These are phyloP conservation scores for Epinephelus malabaricus DNA, from an alignment of 2,797 vertebrate genomes.

Conservation along the genomic window DNA sequence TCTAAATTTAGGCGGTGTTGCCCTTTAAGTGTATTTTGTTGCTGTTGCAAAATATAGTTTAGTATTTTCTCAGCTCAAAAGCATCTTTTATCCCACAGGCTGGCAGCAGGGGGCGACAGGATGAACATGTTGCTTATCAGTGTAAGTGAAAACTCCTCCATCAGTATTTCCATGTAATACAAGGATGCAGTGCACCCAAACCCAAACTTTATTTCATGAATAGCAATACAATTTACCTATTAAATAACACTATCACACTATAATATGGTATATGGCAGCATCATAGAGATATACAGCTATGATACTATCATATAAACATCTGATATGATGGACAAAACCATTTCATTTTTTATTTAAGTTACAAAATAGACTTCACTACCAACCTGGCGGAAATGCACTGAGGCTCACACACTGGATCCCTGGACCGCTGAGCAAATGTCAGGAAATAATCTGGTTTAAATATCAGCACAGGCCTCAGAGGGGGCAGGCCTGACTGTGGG, in stretches of 20 bases:
- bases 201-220: conserved; percentile 96
- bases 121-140: not conserved
- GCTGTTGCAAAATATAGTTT: too few species aligned
- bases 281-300: conserved; percentile 88
- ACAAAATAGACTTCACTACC: conserved; percentile 87
- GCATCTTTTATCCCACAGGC: not conserved
- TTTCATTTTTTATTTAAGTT: conserved; percentile 82
- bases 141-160: conserved; percentile 38
- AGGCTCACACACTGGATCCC: conserved; percentile 87
- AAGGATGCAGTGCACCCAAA: conserved; percentile 90
- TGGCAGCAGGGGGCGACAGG: conserved; percentile 59
- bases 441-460: conserved; percentile 75
- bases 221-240: conserved; percentile 96
- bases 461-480: conserved; percentile 45
- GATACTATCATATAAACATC: conserved; percentile 87
- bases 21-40: too few species aligned
- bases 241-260: conserved; percentile 93
- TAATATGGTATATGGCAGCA: conserved; percentile 70
- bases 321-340: conserved; percentile 85
- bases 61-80: not conserved
- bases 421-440: conserved; percentile 87
- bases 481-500: conserved; percentile 29
- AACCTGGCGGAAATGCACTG: conserved; percentile 88
- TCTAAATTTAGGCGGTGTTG: too few species aligned
- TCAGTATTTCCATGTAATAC: conserved; percentile 46